phyloP scores from a whole-genome alignment of 2,113 vertebrate species.

The Scomber scombrus region DNA sequence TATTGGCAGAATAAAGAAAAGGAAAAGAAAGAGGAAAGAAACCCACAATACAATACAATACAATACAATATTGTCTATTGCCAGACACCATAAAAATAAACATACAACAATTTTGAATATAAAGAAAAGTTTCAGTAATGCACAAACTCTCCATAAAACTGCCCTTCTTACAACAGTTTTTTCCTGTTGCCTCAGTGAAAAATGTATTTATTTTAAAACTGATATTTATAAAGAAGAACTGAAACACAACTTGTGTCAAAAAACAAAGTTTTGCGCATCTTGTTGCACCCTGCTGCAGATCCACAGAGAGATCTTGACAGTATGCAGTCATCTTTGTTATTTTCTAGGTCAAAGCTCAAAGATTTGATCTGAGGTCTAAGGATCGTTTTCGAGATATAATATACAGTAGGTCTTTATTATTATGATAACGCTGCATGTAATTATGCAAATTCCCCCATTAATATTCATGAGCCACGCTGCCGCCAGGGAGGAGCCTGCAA shows the following conservation, averaged over 20 bases:
- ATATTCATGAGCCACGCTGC: slow-evolving; percentile 77
- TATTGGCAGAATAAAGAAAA: not conserved
- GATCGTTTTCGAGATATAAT: slow-evolving; percentile 56
- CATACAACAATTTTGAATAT: too few relatives aligned
- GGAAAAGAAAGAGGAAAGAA: not conserved
- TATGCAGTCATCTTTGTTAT: slow-evolving; percentile 61
- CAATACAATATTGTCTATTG: too few relatives aligned
- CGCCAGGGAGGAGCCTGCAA: slow-evolving; percentile 77
- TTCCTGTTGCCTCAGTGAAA: too few relatives aligned
- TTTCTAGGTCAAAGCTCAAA: slow-evolving; percentile 66
- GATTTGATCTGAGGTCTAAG: slow-evolving; percentile 61
- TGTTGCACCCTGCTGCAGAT: slow-evolving; percentile 29
- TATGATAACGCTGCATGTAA: slow-evolving; percentile 76
- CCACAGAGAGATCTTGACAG: slow-evolving; percentile 17
- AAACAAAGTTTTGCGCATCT: slow-evolving; percentile 22
- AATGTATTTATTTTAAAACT: slow-evolving; percentile 9
- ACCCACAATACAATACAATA: not conserved
- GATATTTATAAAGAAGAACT: slow-evolving; percentile 20
- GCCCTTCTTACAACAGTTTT: not conserved
- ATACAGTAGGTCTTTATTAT: slow-evolving; percentile 75
- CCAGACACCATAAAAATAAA: too few relatives aligned
- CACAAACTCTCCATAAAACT: not conserved
- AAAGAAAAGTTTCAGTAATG: too few relatives aligned
- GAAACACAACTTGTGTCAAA: slow-evolving; percentile 4
- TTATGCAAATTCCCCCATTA: slow-evolving; percentile 74